Evolutionary conservation across 2,888 invertebrate species (phyloP), one percentile per base, ranked within the genome.

Genomic region (Galerucella nymphaeae): DNA sequence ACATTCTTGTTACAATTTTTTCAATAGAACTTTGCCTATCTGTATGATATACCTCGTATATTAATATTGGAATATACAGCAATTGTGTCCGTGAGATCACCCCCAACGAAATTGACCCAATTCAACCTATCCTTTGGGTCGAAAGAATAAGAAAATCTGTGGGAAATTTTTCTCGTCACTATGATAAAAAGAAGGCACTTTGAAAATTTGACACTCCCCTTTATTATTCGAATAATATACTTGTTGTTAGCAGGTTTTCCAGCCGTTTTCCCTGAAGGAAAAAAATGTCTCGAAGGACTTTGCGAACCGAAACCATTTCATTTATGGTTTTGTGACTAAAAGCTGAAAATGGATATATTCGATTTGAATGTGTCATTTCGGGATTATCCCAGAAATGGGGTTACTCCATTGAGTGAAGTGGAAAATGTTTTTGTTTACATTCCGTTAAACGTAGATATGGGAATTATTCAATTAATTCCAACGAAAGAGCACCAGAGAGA

Each of bases 181-280:
- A 11, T 53, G n/a, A 53, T 65, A 55, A 67, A 62, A 70, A 63
- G 63, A 42, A 55, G 70, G 63, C 57, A 45, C 45, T 67, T 50
- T 45, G 18, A 38, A 64, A 70, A 70, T 58, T 70, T 57, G 70
- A 64, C 70, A 57, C 62, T 70, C 63, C 63, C 70, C 70, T 64
- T 63, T 64, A 70, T 70, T 70, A 64, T 64, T 63, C 45, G 70
- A 70, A 70, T 70, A 63, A 70, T 70, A 70, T 70, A 70, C 70
- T 70, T 70, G 70, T 63, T 69, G 69, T 64, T 63, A 8, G 63
- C 13, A 38, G 63, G 63, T 70, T 70, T 70, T 70, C 45, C 70
- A 70, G 70, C 57, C 57, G 70, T 63, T 70, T 70, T 63, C 57
- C 70, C 70, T 20, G 55, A 70, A 70, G 69, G 61, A 69, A 63